Percentiles rank a stretch among this genome's conserved stretches.
Evolutionary conservation across 1,140 invertebrate genomes (phyloP).

Genomic region (Agrilus planipennis): DNA sequence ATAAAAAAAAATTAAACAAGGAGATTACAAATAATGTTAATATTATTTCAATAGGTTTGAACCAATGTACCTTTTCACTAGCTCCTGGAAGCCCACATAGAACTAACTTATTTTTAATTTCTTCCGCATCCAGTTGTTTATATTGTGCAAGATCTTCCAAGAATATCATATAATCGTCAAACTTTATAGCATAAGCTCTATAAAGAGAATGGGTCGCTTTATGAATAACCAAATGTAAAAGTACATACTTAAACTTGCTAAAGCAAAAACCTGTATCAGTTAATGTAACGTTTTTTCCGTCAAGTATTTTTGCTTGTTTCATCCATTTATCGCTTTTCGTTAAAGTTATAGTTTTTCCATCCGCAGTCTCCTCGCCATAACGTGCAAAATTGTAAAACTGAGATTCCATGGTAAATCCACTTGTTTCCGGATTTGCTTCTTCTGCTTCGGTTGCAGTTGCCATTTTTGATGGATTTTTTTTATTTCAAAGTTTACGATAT

Average conservation of each 20-base stretch:
- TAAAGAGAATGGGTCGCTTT: neutral
- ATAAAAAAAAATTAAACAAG: too few relatives aligned
- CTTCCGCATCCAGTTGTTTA: constrained; percentile 61
- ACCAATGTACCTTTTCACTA: too few relatives aligned
- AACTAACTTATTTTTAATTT: constrained; percentile 66
- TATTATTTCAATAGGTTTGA: too few relatives aligned
- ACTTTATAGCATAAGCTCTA: constrained; percentile 6
- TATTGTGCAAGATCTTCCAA: constrained; percentile 67
- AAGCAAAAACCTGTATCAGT: constrained; percentile 83
- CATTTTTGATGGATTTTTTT: too few relatives aligned
- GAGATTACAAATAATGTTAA: too few relatives aligned
- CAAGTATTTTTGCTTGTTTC: constrained; percentile 88
- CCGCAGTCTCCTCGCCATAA: constrained; percentile 77
- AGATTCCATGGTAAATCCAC: too few relatives aligned
- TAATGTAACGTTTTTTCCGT: constrained; percentile 77
- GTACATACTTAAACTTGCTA: constrained; percentile 67
- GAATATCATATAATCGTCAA: constrained; percentile 5
- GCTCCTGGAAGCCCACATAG: constrained; percentile 64
- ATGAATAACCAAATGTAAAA: neutral
- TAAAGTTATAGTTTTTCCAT: constrained; percentile 75
- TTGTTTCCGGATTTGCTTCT: too few relatives aligned
- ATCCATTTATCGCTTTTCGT: constrained; percentile 91
- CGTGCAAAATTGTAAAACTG: too few relatives aligned
- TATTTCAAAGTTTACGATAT: too few relatives aligned
- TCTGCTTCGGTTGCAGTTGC: too few relatives aligned